A percentile compares a stretch with the other conserved stretches of the same genome.
Conservation (phyloP, 2,797 vertebrate genomes). For the Rhincodon typus region DNA sequence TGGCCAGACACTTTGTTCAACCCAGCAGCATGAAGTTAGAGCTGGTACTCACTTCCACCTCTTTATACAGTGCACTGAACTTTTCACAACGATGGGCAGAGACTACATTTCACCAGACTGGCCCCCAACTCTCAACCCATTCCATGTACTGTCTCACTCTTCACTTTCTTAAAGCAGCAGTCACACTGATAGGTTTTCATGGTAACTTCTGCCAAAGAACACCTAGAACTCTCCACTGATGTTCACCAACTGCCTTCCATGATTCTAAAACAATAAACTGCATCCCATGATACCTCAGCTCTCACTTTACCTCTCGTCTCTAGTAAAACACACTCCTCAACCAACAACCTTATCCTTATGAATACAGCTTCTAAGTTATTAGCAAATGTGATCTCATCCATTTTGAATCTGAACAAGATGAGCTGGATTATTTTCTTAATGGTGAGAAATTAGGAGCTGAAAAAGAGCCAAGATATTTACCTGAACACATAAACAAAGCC, state of each 20-base stretch:
- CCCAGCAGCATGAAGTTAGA: background rate
- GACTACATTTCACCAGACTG: background rate
- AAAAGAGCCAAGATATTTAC: background rate
- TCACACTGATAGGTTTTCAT: background rate
- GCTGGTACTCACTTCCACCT: background rate
- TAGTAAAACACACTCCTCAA: background rate
- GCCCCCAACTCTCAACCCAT: background rate
- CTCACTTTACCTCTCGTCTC: background rate
- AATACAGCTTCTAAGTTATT: background rate
- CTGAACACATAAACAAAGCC: background rate
- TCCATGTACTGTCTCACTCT: background rate
- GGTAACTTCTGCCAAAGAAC: background rate
- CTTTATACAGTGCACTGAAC: background rate
- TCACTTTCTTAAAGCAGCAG: background rate
- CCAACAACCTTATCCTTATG: background rate
- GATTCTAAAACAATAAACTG: background rate
- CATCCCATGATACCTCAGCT: background rate
- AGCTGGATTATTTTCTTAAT: background rate
- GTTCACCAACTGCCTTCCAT: background rate
- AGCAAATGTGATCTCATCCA: background rate
- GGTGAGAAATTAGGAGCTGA: background rate
- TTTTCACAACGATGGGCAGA: background rate
- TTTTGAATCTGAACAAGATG: background rate
- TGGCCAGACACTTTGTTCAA: background rate
- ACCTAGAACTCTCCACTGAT: background rate